Evolutionary conservation across 2,888 invertebrate species (phyloP), one percentile per base, ranked within the genome.

Genomic region (Meganola albula): DNA sequence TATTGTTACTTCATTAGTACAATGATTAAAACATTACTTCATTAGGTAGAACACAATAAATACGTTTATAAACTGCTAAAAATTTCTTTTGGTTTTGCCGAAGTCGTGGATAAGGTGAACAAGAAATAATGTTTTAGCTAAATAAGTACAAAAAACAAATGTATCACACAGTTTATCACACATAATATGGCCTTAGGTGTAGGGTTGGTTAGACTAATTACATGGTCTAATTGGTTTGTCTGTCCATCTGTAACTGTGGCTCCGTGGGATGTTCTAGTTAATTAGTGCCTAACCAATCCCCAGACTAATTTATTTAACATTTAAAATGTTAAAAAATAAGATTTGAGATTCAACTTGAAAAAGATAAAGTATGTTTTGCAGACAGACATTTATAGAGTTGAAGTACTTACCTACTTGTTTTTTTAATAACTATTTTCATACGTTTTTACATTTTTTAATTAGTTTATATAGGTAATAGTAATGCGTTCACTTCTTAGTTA

Each of bases 191-290:
- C 48, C 47, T 46, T 53, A 54, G 58, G 57, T 56, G n/a, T n/a
- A n/a, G 57, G 60, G 48, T 56, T 60, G 63, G 71, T 66, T 66
- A 65, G 72, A 76, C 78, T 83, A 83, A 84, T 83, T 82, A 82
- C 74, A 80, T 76, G 79, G 69, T 76, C 72, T 73, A 73, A 74
- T 76, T 72, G 76, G 72, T 71, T 71, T 75, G 77, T 67, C 73
- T 73, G 74, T 72, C 75, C 77, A 74, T 80, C 80, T 83, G 83
- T 80, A 74, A 82, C 80, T 71, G 80, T 68, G 74, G 75, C 72
- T 63, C 62, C 63, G 62, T 63, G 74, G 71, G 67, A 71, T 69
- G 65, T 58, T 63, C 65, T 72, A 77, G 76, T 79, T 79, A 82
- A 83, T 82, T 82, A 79, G 78, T 64, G 58, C 62, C 63, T 72